Percentiles rank a stretch among this genome's conserved stretches.
Conservation (phyloP, 2,113 vertebrate species). For the Rhinoptilus africanus region DNA sequence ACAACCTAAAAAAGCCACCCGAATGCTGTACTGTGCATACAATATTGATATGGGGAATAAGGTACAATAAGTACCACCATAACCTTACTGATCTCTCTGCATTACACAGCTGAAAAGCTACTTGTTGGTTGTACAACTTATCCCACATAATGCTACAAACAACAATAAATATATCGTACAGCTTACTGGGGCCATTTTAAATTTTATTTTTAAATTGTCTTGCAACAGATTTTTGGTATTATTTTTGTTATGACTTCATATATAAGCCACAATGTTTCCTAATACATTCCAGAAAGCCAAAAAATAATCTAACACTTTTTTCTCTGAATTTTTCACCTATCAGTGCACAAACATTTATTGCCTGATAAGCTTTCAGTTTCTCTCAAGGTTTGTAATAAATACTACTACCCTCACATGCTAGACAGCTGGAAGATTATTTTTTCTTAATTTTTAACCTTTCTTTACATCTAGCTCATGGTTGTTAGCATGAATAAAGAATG, state of each 20-base stretch:
- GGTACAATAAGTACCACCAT: neutral
- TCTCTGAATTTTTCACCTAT: neutral
- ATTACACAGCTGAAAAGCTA: neutral
- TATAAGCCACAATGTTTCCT: neutral
- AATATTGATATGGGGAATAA: neutral
- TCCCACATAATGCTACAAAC: neutral
- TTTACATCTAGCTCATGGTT: neutral
- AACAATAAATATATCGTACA: neutral
- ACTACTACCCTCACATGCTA: neutral
- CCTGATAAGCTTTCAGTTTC: neutral
- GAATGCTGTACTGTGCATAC: neutral
- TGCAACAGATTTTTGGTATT: neutral
- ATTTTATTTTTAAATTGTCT: conserved; percentile 16
- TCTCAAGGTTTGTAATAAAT: neutral
- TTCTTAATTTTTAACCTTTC: neutral
- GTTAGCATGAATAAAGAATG: neutral
- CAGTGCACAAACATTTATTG: neutral
- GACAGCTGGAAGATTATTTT: neutral
- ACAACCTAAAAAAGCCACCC: neutral
- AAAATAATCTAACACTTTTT: neutral
- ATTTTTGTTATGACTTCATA: neutral
- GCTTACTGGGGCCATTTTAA: neutral
- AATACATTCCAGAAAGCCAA: neutral
- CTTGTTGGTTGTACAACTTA: neutral
- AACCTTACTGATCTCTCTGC: neutral